Evolutionary conservation across 1,140 invertebrate genomes (phyloP), one percentile per base, ranked within the genome.

Genomic region (Carcinoscorpius rotundicauda): DNA sequence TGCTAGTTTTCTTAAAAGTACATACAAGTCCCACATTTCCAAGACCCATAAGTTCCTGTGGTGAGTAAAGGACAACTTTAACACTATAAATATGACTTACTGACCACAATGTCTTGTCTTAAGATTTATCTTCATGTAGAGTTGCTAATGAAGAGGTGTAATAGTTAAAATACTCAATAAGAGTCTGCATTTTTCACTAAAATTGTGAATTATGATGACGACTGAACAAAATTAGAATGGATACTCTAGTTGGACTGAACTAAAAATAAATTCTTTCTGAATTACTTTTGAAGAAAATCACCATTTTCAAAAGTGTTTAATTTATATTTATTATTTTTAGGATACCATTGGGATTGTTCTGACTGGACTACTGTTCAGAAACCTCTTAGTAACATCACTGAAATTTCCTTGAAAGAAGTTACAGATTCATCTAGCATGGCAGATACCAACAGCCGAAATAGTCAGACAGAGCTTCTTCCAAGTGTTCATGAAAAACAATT

Each of bases 331-430:
- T 29, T 55, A 55, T 55, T 55, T n/a, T 55, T 55, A 55, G 53
- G 53, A 8, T 55, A 55, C 3, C 53, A 55, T n/a, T 55, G 53
- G 93, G 93, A 96, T 80, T 93, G 90, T 76, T 94, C 91, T 69
- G 93, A 96, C 81, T 95, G 91, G 91, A 87, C 89, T 69, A 83
- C 87, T 64, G 84, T 84, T 76, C 86, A 89, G 78, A 85, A 86
- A 75, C 87, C 89, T 66, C 79, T 93, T 71, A 89, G 91, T 61
- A 92, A 93, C 77, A 94, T 94, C 76, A 91, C 91, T 64, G 89
- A 92, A 79, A 88, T 94, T 69, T 89, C 91, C 66, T 89, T 89
- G 72, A 89, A 87, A 72, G 91, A 94, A 81, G 86, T 93, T 63
- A 87, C 87, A 52, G 91, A 95, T 78, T 92, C 90, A 49, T 91